A percentile compares a stretch with the other conserved stretches of the same genome.
Conservation (phyloP, 2,888 invertebrate genomes). For the Caenorhabditis sp. region DNA sequence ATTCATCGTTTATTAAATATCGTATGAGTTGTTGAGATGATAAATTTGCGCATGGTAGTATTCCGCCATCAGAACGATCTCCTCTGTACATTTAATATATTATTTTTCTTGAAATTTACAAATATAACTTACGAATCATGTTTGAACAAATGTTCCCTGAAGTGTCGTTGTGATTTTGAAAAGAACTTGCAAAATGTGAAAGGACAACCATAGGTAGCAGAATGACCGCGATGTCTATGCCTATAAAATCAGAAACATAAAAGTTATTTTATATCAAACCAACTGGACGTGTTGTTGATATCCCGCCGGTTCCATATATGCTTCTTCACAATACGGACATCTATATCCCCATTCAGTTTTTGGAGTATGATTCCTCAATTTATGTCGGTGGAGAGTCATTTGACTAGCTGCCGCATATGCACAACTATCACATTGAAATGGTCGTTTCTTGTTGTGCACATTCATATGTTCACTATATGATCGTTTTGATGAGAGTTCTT, state of each 20-base stretch:
- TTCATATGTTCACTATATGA: slow-evolving; percentile 69
- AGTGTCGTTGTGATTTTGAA: slow-evolving; percentile 65
- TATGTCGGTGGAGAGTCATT: slow-evolving; percentile 70
- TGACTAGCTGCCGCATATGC: slow-evolving; percentile 71
- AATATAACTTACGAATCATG: slow-evolving; percentile 45
- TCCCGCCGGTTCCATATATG: slow-evolving; percentile 69
- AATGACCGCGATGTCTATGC: slow-evolving; percentile 58
- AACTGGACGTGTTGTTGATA: slow-evolving; percentile 69
- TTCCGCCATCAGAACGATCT: slow-evolving; percentile 21
- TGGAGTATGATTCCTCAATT: slow-evolving; percentile 66
- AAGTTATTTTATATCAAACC: too few species aligned
- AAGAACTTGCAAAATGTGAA: slow-evolving; percentile 58
- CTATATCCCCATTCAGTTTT: slow-evolving; percentile 67
- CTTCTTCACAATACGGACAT: slow-evolving; percentile 67
- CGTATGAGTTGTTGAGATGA: slow-evolving; percentile 21
- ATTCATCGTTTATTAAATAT: slow-evolving; percentile 35
- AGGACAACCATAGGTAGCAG: slow-evolving; percentile 70
- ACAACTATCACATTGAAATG: slow-evolving; percentile 67
- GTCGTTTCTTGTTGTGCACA: slow-evolving; percentile 58
- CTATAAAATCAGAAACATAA: too few species aligned
- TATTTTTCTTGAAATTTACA: slow-evolving; percentile 3
- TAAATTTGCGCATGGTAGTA: slow-evolving; percentile 18
- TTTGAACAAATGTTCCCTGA: slow-evolving; percentile 63
- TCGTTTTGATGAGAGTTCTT: slow-evolving; percentile 68
- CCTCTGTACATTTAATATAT: slow-evolving; percentile 8